phyloP scores from a whole-genome alignment of 2,797 vertebrate genomes.

The Pseudochaenichthys georgianus region DNA sequence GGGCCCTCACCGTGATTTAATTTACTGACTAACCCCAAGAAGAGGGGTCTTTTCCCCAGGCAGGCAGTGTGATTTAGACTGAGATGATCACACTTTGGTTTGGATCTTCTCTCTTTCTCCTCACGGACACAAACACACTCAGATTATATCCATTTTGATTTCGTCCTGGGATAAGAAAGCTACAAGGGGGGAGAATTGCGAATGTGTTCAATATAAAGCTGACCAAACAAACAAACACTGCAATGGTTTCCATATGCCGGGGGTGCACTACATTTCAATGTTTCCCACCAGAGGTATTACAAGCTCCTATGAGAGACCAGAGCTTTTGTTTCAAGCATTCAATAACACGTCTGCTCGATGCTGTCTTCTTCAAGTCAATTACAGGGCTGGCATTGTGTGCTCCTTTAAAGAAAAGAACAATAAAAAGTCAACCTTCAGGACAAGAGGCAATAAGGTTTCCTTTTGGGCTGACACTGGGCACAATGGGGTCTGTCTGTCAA shows the following conservation, averaged over 20 bases:
- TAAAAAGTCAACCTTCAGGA: conserved; percentile 77
- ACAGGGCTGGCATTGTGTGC: conserved; percentile 43
- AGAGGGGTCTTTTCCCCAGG: conserved; percentile 65
- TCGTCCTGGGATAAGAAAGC: conserved; percentile 55
- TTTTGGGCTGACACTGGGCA: conserved; percentile 73
- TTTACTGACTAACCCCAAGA: conserved; percentile 81
- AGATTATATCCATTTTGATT: conserved; percentile 64
- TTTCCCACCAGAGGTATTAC: conserved; percentile 45
- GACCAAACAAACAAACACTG: conserved; percentile 50
- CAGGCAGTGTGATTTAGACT: conserved; percentile 73
- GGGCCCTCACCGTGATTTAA: conserved; percentile 78
- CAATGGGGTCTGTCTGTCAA: conserved; percentile 83
- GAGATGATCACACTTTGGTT: conserved; percentile 83
- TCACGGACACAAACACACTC: conserved; percentile 20
- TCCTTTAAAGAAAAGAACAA: conserved; percentile 70
- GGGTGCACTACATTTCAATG: conserved; percentile 37
- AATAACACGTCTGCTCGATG: conserved; percentile 61
- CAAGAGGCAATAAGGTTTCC: conserved; percentile 74
- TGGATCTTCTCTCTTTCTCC: conserved; percentile 64
- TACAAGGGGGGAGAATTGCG: conserved; percentile 33
- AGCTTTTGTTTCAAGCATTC: conserved; percentile 69
- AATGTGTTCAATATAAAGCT: conserved; percentile 34
- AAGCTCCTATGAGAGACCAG: conserved; percentile 45
- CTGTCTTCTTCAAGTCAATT: conserved; percentile 76
- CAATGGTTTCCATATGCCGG: conserved; percentile 31